Base-by-base conservation (phyloP, 2,888 invertebrate species). In the Zygothrica quintamaculata region DNA sequence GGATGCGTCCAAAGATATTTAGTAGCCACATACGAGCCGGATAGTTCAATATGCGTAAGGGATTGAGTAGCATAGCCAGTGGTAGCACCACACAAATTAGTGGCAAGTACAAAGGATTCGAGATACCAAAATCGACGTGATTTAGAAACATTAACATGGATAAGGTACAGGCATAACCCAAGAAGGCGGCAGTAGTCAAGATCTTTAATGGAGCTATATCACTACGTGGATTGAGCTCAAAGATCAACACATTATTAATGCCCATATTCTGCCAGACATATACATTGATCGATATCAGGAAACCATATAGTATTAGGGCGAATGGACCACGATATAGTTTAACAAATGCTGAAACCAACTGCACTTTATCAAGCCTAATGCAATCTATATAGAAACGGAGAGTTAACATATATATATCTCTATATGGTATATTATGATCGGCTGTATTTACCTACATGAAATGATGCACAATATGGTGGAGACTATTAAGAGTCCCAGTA, bases 201-300 rank as follows among this genome's bases (percentile, higher is more conserved):
- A 98, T 92, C 90, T 98, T 96, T 80, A 97, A 96, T 74, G 97
- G 97, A 0, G 95, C 95, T 0, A 97, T 92, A 89, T 97, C 97
- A 89, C 97, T 96, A 53, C 98, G 92, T 0, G 98, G 98, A 90
- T 99, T 98, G 82, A 98, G 92, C 89, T 99, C 98, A 90, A 99
- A 99, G 78, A 99, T 99, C 0, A 99, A 92, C 0, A 99, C 98
- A 88, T 99, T 98, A 91, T 99, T 99, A 7, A 99, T 98, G 1
- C 99, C 98, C 0, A 97, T 96, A 0, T 96, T 96, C 65, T 98
- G 92, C 98, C 98, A 98, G 0, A 97, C 97, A 89, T 97, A 97
- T 0, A 98, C 96, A 89, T 98, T 98, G 47, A 98, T 94, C n/a
- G 98, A 97, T 91, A 98, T 95, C 22, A 98, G 92, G 88, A 98